Conservation (phyloP, 1,140 invertebrate species). For the Penaeus indicus region DNA sequence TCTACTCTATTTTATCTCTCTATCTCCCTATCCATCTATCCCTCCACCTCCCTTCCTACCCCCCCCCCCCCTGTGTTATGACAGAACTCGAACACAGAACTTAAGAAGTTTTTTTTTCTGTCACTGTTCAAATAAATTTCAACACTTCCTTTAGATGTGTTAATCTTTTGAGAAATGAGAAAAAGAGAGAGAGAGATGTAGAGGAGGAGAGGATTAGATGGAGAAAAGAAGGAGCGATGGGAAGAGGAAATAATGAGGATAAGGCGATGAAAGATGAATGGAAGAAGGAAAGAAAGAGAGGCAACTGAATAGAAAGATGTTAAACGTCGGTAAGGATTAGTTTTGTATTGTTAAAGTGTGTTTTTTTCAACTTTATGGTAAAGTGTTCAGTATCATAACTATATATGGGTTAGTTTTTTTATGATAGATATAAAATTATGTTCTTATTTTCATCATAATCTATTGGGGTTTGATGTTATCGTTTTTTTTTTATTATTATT, state of each 20-base stretch:
- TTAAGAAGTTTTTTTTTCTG: not conserved
- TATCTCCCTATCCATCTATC: constrained; percentile 4
- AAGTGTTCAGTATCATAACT: too few species aligned
- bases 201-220: not conserved
- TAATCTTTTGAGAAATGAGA: constrained; percentile 5
- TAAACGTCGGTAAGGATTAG: not conserved
- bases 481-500: too few species aligned
- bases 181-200: constrained; percentile 39
- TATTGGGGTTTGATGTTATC: too few species aligned
- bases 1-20: not conserved
- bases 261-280: not conserved
- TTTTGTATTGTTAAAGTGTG: too few species aligned
- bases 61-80: not conserved
- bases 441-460: too few species aligned
- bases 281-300: not conserved
- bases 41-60: not conserved
- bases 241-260: not conserved
- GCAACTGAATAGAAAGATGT: too few species aligned
- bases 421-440: too few species aligned
- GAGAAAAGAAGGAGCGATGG: not conserved
- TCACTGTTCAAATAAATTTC: too few species aligned
- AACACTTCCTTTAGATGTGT: too few species aligned
- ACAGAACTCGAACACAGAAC: not conserved
- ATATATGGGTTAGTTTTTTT: too few species aligned
- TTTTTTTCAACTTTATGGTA: too few species aligned